Conservation (phyloP, 2,797 vertebrate genomes). For the Scolopax bukidnonensis region DNA sequence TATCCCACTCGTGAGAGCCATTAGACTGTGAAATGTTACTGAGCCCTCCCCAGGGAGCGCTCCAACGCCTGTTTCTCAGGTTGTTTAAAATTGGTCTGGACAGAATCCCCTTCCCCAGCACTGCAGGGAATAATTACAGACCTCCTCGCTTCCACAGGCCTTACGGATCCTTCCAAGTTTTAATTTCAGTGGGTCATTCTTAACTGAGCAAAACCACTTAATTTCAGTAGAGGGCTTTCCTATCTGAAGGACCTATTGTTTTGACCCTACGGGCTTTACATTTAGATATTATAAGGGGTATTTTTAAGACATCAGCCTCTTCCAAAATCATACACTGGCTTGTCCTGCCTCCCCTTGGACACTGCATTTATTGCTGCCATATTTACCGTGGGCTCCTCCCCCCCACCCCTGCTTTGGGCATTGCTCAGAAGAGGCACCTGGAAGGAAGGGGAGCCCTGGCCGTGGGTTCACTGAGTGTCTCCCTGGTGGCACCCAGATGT, state of each 20-base stretch:
- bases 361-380: not conserved
- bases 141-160: not conserved
- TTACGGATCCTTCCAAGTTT: not conserved
- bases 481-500: not conserved
- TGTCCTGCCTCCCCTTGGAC: not conserved
- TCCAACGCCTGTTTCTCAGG: not conserved
- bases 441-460: not conserved
- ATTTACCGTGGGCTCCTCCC: fast-evolving
- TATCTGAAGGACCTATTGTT: not conserved
- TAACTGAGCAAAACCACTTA: fast-evolving
- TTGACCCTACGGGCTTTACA: not conserved
- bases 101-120: not conserved
- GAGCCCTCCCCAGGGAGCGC: fast-evolving
- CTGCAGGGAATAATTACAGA: not conserved
- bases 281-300: not conserved
- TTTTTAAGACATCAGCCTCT: not conserved
- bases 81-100: not conserved
- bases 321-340: not conserved
- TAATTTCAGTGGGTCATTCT: not conserved
- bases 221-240: not conserved
- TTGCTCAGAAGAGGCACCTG: not conserved
- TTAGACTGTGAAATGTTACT: not conserved
- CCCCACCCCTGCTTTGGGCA: fast-evolving
- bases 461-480: not conserved
- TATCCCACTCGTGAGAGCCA: not conserved